Conservation (phyloP, 2,113 vertebrate genomes). For the Phylloscopus trochilus region DNA sequence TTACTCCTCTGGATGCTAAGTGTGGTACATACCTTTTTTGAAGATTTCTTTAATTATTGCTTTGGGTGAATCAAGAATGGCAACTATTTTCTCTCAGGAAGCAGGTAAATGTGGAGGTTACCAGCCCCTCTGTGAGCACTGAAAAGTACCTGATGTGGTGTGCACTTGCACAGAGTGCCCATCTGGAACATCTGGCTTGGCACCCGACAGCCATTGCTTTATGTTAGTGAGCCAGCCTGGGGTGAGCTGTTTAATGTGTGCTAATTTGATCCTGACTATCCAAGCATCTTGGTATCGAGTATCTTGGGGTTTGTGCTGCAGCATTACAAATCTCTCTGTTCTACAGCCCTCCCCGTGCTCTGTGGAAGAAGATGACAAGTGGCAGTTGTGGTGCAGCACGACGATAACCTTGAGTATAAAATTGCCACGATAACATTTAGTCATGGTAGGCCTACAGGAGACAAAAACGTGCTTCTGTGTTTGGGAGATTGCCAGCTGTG, state of each 20-base stretch:
- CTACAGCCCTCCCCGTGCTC: background rate
- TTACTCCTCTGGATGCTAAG: background rate
- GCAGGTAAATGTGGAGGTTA: background rate
- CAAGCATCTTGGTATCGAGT: background rate
- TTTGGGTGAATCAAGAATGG: background rate
- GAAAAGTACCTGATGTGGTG: background rate
- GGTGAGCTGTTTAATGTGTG: background rate
- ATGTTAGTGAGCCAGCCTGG: background rate
- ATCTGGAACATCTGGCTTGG: background rate
- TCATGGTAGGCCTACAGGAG: slow-evolving; percentile 34
- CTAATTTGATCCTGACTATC: background rate
- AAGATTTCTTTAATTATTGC: background rate
- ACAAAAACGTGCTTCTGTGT: slow-evolving; percentile 42
- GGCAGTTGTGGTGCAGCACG: background rate
- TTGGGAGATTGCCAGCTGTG: slow-evolving; percentile 51
- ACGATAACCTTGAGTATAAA: slow-evolving; percentile 32
- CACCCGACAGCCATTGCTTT: background rate
- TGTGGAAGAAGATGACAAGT: background rate
- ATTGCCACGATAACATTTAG: slow-evolving; percentile 44
- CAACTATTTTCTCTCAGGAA: background rate
- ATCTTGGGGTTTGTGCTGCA: background rate
- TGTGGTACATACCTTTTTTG: background rate
- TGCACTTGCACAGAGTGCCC: background rate
- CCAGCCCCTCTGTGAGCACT: background rate
- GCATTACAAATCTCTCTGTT: background rate